Evolutionary conservation across 2,797 vertebrate species (phyloP).

Genomic region (Argentina silus): DNA sequence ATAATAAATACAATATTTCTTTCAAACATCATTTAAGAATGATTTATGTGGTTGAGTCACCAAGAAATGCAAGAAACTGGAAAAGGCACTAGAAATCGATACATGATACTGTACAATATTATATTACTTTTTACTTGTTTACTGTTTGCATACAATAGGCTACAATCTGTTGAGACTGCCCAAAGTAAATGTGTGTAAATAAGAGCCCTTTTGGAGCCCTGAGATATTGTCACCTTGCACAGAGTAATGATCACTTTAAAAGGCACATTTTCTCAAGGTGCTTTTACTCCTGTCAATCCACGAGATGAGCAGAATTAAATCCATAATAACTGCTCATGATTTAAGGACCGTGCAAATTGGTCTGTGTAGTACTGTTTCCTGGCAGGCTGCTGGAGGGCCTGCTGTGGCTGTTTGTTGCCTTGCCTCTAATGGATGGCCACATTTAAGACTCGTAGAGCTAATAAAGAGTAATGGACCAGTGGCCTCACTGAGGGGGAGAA

Average conservation of each 20-base stretch:
- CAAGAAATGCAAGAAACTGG: conserved; percentile 69
- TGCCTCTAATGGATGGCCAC: conserved; percentile 71
- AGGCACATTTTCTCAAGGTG: conserved; percentile 30
- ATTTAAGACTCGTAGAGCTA: conserved; percentile 76
- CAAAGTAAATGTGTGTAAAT: conserved; percentile 24
- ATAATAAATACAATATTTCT: conserved; percentile 81
- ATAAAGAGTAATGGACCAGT: conserved; percentile 77
- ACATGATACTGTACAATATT: conserved; percentile 63
- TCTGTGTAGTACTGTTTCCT: conserved; percentile 7
- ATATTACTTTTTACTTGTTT: conserved; percentile 71
- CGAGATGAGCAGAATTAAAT: conserved; percentile 56
- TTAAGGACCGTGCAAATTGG: conserved; percentile 55
- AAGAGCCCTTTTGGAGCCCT: conserved; percentile 42
- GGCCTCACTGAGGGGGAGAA: conserved; percentile 63
- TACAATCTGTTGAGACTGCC: background rate
- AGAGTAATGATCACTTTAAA: conserved; percentile 42
- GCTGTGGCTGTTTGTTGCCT: conserved; percentile 62
- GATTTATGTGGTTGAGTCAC: conserved; percentile 75
- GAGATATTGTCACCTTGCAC: background rate
- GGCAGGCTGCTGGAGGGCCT: conserved; percentile 37
- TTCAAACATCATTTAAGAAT: conserved; percentile 74
- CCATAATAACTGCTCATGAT: conserved; percentile 62
- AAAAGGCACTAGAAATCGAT: conserved; percentile 71
- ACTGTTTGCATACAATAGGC: conserved; percentile 64
- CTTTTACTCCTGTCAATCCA: conserved; percentile 29